Base-by-base conservation (phyloP, 2,113 vertebrate genomes). In the Ictalurus furcatus region DNA sequence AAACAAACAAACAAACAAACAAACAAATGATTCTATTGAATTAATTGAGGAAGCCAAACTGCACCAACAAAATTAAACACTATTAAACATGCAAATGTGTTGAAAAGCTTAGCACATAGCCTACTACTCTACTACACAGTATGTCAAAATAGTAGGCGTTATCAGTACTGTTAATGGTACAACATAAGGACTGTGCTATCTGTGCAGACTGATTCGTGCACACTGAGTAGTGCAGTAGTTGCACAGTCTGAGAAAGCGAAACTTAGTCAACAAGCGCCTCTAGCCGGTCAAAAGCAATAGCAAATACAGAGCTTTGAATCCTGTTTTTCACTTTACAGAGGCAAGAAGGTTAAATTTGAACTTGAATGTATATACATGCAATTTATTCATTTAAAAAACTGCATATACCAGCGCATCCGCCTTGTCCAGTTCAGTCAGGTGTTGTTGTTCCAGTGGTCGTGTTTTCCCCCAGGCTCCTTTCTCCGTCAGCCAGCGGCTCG, bases 371-470 rank as follows among this genome's bases (percentile, higher is more conserved):
- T 9, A 44, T 28, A 37, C 4, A 1, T 21, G 73, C 4, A 61
- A 69, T 67, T 12, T 30, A 19, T 14, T 69, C 2, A 88, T 58
- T 59, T 82, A 19, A 2, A 34, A 6, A 23, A 4, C 1, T n/a
- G 63, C 11, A 87, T 92, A 69, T 90, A 96, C 96, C 95, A 95
- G 87, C 54, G 96, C 96, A 88, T 96, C 96, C 69, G 96, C 96
- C 92, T 94, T 96, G 85, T 96, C 96, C 1, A 96, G 95, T 19
- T 96, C 95, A 28, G 94, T 91, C 37, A 94, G 37, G 87, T 88
- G 88, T 14, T 90, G 95, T 90, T 95, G 95, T 90, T 95, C 95
- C 52, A 91, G 87, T 0, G 85, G 69, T 84, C 93, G 94, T 88
- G 30, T 91, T 89, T 94, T 94, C 85, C 85, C 92, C 94, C 94